Percentiles rank a stretch among this genome's conserved stretches.
Evolutionary conservation across 2,797 vertebrate species (phyloP).

Genomic region (Amblyraja radiata): DNA sequence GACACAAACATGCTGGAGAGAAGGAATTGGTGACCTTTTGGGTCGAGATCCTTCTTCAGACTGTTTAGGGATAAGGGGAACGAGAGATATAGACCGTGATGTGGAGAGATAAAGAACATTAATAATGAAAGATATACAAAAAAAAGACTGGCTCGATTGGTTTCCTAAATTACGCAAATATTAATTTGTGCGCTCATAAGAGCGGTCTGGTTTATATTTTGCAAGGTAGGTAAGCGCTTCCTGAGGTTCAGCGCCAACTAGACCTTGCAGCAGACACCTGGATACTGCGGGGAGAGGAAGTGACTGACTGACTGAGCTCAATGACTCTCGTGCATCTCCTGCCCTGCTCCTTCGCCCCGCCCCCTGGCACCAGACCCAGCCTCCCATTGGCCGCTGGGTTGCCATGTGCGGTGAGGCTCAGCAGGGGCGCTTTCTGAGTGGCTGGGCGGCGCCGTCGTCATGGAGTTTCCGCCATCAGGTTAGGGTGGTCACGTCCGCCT

Average conservation of each 20-base stretch:
- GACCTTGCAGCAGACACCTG: background rate
- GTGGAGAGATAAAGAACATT: too few species aligned
- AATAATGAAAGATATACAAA: too few species aligned
- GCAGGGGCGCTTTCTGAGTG: background rate
- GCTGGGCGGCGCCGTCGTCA: background rate
- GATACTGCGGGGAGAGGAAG: background rate
- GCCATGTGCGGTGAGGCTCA: background rate
- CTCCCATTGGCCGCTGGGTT: background rate
- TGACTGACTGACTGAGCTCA: too few species aligned
- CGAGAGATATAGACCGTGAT: too few species aligned
- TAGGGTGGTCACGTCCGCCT: background rate
- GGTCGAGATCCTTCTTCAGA: too few species aligned
- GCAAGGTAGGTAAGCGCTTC: background rate
- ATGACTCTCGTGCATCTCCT: background rate
- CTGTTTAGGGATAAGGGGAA: too few species aligned
- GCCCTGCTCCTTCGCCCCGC: background rate
- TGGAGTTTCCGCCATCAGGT: background rate
- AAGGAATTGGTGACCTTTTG: too few species aligned
- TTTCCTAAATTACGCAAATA: background rate
- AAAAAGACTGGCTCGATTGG: background rate
- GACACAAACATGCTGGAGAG: too few species aligned
- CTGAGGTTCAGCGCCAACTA: background rate
- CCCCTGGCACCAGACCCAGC: background rate
- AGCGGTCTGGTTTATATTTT: background rate
- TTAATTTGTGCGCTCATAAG: background rate